Conservation (phyloP, 2,888 invertebrate species). For the Pachydiplax longipennis region DNA sequence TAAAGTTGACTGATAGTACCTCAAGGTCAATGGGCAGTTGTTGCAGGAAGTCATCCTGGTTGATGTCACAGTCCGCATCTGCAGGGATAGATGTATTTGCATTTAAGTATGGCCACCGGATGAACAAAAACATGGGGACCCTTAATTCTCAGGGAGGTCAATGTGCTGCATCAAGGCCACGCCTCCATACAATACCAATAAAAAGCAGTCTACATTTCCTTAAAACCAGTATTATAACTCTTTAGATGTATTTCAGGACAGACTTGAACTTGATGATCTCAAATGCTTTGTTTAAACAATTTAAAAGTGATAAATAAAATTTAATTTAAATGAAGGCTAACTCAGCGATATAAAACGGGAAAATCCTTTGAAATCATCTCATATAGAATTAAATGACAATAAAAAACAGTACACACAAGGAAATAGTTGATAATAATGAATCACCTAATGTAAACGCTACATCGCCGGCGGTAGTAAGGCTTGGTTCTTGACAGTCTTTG, state of each 20-base stretch:
- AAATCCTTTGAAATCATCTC: background rate
- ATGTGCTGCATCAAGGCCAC: background rate
- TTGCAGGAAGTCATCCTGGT: constrained; percentile 52
- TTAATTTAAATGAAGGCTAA: too few relatives aligned
- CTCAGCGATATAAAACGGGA: background rate
- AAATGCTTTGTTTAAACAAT: too few relatives aligned
- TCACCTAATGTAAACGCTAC: constrained; percentile 13
- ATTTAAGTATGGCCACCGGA: background rate
- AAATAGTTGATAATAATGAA: too few relatives aligned
- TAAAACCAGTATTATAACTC: too few relatives aligned
- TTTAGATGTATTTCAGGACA: too few relatives aligned
- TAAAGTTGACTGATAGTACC: constrained; percentile 48
- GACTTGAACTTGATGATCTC: too few relatives aligned
- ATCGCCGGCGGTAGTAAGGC: background rate
- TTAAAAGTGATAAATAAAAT: too few relatives aligned
- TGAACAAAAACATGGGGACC: background rate
- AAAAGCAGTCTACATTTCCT: too few relatives aligned
- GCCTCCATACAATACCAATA: background rate
- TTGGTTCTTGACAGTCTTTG: background rate
- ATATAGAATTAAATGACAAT: background rate
- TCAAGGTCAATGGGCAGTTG: constrained; percentile 53
- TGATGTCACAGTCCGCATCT: constrained; percentile 52
- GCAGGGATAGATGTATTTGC: constrained; percentile 46
- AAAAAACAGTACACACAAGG: background rate
- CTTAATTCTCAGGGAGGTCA: background rate